A percentile compares a stretch with the other conserved stretches of the same genome.
Evolutionary conservation across 2,113 vertebrate genomes (phyloP).

Genomic region (Grammomys dolichurus): DNA sequence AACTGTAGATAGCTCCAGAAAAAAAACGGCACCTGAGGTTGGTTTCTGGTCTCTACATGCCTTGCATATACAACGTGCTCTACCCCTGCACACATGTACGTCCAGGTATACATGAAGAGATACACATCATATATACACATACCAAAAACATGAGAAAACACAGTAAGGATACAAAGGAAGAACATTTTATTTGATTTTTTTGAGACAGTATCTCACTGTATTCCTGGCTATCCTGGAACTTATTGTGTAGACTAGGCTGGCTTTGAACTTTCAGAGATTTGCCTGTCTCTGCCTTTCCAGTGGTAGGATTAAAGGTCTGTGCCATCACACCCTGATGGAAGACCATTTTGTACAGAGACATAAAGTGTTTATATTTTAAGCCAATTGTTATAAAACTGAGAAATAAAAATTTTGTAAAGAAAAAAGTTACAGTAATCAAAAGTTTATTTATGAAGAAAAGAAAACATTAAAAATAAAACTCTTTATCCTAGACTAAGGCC

Average conservation of each 20-base stretch:
- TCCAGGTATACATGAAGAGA: background rate
- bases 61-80: background rate
- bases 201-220: background rate
- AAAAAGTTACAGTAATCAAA: background rate
- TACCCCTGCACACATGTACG: background rate
- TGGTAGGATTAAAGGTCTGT: background rate
- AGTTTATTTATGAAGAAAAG: background rate
- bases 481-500: background rate
- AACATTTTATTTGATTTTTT: background rate
- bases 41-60: background rate
- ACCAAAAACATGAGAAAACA: background rate
- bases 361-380: background rate
- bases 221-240: background rate
- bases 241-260: background rate
- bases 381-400: background rate
- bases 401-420: background rate
- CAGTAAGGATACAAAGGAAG: background rate
- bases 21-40: background rate
- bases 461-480: background rate
- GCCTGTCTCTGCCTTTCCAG: background rate
- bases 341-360: background rate
- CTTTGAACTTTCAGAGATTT: background rate
- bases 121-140: background rate
- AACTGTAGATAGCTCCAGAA: background rate
- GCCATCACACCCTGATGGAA: background rate